A percentile compares a stretch with the other conserved stretches of the same genome.
Conservation (phyloP, 2,888 invertebrate species). For the Agriotes lineatus region DNA sequence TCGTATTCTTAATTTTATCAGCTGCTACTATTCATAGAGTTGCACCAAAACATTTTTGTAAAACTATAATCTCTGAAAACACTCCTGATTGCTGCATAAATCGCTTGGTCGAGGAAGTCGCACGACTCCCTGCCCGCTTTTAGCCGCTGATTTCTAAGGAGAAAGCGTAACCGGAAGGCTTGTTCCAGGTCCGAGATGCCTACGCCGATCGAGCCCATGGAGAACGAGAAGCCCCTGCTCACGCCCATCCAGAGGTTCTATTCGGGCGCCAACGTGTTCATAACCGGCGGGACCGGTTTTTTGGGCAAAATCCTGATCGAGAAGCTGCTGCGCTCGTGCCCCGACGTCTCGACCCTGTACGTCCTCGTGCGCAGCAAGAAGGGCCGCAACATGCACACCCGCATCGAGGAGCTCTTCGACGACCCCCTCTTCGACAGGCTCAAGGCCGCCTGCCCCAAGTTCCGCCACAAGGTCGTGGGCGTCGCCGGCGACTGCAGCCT, state of each 20-base stretch:
- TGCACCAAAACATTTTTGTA: too few species aligned
- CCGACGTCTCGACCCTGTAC: constrained; percentile 69
- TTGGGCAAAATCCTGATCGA: constrained; percentile 71
- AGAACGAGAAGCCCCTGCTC: constrained; percentile 23
- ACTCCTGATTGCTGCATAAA: too few species aligned
- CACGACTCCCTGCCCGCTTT: too few species aligned
- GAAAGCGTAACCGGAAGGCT: constrained; percentile 10
- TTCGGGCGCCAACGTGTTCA: constrained; percentile 58
- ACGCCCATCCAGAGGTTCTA: constrained; percentile 62
- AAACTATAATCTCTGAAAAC: too few species aligned
- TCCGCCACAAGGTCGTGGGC: constrained; percentile 71
- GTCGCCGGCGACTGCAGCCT: constrained; percentile 72
- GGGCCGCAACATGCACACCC: constrained; percentile 74
- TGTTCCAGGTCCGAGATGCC: constrained; percentile 25
- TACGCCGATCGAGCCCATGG: constrained; percentile 25
- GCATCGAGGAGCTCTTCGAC: constrained; percentile 77
- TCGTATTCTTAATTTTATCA: too few species aligned
- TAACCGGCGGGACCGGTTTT: constrained; percentile 70
- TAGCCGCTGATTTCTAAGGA: background rate
- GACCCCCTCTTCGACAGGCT: constrained; percentile 73
- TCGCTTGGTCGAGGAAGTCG: too few species aligned
- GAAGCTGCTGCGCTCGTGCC: constrained; percentile 72
- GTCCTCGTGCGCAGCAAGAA: constrained; percentile 71
- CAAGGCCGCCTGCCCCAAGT: constrained; percentile 72
- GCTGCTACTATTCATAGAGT: too few species aligned